Evolutionary conservation across 2,797 vertebrate species (phyloP).

Genomic region (Agapornis canus): DNA sequence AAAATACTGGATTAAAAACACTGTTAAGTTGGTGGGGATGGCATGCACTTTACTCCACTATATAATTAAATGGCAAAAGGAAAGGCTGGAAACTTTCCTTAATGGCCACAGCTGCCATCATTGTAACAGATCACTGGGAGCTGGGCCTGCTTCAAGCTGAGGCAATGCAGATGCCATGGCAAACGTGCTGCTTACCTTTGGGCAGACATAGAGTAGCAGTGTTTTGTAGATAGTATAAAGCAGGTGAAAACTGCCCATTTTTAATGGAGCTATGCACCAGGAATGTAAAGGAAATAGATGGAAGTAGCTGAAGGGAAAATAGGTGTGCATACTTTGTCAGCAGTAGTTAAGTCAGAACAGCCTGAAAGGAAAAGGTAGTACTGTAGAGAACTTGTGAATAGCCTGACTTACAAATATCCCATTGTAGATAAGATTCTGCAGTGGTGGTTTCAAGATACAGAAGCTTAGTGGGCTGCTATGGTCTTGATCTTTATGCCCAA

Average conservation of each 20-base stretch:
- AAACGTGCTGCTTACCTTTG: background rate
- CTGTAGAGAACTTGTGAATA: background rate
- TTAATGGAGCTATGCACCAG: background rate
- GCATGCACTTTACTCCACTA: background rate
- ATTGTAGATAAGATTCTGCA: background rate
- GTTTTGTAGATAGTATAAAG: background rate
- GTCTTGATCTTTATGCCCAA: slow-evolving; percentile 2
- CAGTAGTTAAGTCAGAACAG: background rate
- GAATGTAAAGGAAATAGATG: background rate
- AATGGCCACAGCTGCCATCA: fast-evolving
- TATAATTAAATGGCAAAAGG: background rate
- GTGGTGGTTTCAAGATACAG: background rate
- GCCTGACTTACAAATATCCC: background rate
- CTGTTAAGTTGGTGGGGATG: background rate
- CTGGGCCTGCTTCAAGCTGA: background rate
- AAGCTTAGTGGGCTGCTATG: slow-evolving; percentile 7
- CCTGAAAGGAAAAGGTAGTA: background rate
- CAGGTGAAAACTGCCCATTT: background rate
- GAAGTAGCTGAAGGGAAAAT: background rate
- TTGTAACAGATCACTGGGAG: background rate
- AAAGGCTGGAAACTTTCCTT: background rate
- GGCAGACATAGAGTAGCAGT: background rate
- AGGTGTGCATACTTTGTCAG: background rate
- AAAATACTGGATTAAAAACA: background rate
- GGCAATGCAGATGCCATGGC: background rate